phyloP scores from a whole-genome alignment of 2,797 vertebrate species.

The Dryobates pubescens region DNA sequence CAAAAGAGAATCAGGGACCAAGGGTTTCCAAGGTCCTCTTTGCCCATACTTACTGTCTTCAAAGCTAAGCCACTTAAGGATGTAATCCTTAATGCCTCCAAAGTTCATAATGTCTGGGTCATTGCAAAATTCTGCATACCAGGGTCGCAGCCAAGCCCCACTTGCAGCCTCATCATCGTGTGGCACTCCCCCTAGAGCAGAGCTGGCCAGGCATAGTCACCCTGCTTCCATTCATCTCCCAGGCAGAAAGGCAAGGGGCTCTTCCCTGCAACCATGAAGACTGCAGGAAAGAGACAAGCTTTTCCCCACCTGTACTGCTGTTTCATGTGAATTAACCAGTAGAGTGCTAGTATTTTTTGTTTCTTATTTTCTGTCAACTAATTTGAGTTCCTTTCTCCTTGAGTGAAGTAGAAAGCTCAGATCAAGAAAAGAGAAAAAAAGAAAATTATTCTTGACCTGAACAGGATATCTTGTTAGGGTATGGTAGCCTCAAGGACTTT shows the following conservation, averaged over 20 bases:
- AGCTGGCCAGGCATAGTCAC: rapidly evolving
- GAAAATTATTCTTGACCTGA: neutral
- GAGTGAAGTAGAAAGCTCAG: neutral
- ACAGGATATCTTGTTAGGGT: neutral
- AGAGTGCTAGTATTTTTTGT: neutral
- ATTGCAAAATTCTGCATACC: neutral
- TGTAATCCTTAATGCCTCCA: slow-evolving; percentile 49
- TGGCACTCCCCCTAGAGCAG: rapidly evolving
- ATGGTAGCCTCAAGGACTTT: neutral
- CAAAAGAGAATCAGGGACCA: slow-evolving; percentile 12
- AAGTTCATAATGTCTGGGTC: slow-evolving; percentile 29
- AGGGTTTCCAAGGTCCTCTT: neutral
- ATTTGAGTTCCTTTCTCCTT: neutral
- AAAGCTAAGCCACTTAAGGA: slow-evolving; percentile 43
- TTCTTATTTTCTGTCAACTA: slow-evolving; percentile 12
- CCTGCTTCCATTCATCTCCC: neutral
- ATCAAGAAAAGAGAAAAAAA: neutral
- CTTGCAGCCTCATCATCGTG: rapidly evolving
- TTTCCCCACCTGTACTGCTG: neutral
- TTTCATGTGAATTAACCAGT: neutral
- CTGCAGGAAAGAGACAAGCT: neutral
- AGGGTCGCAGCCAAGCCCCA: neutral
- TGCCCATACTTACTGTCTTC: slow-evolving; percentile 17
- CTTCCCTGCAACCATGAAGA: neutral
- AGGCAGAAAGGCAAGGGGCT: neutral